A percentile compares a stretch with the other conserved stretches of the same genome.
Evolutionary conservation across 2,797 vertebrate species (phyloP).

Genomic region (Sebastes matsubarae): DNA sequence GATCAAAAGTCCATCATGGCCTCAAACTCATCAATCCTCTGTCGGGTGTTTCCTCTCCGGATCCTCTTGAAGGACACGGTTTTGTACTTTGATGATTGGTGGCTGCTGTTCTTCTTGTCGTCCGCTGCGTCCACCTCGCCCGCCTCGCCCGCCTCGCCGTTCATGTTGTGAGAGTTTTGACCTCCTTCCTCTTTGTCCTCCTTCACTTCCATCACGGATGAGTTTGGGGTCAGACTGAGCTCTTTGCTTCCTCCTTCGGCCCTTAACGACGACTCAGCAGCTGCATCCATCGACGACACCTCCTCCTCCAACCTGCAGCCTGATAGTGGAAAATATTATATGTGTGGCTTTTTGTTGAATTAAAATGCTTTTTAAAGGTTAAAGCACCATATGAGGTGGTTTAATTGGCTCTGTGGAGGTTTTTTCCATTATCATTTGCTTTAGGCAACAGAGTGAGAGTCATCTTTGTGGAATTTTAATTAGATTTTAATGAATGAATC

Average conservation of each 20-base stretch:
- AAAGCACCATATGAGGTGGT: neutral
- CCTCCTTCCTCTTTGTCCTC: slow-evolving; percentile 16
- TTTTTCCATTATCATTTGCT: neutral
- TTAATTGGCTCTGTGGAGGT: neutral
- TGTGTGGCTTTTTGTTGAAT: neutral
- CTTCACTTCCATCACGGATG: slow-evolving; percentile 55
- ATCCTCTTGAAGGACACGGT: slow-evolving; percentile 94
- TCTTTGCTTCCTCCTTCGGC: neutral
- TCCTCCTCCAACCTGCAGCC: slow-evolving; percentile 22
- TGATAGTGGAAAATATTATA: neutral
- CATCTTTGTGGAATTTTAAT: slow-evolving; percentile 55
- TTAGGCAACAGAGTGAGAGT: neutral
- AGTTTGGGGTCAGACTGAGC: neutral
- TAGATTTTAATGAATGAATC: slow-evolving; percentile 24
- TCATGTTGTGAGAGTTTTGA: slow-evolving; percentile 25
- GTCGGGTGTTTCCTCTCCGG: slow-evolving; percentile 91
- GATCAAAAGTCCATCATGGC: slow-evolving; percentile 84
- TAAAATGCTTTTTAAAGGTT: neutral
- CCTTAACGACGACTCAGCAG: neutral
- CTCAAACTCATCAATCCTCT: slow-evolving; percentile 95
- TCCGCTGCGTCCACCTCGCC: slow-evolving; percentile 62
- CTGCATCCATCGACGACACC: slow-evolving; percentile 38
- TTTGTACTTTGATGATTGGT: slow-evolving; percentile 85
- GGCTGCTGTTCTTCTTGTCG: slow-evolving; percentile 75
- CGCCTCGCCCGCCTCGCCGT: slow-evolving; percentile 55